Base-by-base conservation (phyloP, 1,140 invertebrate species). In the Holotrichia oblita region DNA sequence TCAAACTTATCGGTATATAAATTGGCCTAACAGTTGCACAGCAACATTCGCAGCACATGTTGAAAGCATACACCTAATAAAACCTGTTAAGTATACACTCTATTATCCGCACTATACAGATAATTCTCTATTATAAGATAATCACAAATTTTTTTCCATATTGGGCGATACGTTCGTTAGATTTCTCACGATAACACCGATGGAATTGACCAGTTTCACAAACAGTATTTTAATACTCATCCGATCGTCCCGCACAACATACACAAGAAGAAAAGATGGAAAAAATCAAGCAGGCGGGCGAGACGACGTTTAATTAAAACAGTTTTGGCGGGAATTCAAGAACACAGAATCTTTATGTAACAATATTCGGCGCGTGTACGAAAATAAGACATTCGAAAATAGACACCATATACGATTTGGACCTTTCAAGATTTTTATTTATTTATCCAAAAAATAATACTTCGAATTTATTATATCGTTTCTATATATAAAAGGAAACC, bases 251-350 rank as follows among this genome's bases (percentile, higher is more conserved):
- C 14, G 14, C 48, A 17, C 48, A 17, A 55, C n/a, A n/a, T n/a
- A 17, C 48, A 17, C 48, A 55, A 14, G 12, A 34, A 34, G 48
- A 7, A 55, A 55, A 55, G 48, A 55, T n/a, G 14, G 17, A 55
- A 55, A 76, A 79, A 79, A 61, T 27, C 64, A 34, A 14, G 48
- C 69, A 24, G 34, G 41, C 75, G 61, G 73, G 73, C 80, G 79
- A 81, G 44, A 80, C 17, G 44, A 80, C 17, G 20, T 61, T 75
- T 80, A 55, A 55, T 55, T 55, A 55, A n/a, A 17, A 55, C n/a
- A 24, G 72, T 74, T 77, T 82, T 82, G 81, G 81, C 81, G 64
- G 73, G 42, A 73, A 40, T 79, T 82, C 81, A 82, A 82, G 78
- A 48, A 42, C 78, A 48, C 76, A 24, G 61, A 3, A 73, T 40